A percentile compares a stretch with the other conserved stretches of the same genome.
These are phyloP conservation scores for Drosophila ficusphila DNA, from an alignment of 1,140 invertebrate genomes.

Conservation along the genomic window DNA sequence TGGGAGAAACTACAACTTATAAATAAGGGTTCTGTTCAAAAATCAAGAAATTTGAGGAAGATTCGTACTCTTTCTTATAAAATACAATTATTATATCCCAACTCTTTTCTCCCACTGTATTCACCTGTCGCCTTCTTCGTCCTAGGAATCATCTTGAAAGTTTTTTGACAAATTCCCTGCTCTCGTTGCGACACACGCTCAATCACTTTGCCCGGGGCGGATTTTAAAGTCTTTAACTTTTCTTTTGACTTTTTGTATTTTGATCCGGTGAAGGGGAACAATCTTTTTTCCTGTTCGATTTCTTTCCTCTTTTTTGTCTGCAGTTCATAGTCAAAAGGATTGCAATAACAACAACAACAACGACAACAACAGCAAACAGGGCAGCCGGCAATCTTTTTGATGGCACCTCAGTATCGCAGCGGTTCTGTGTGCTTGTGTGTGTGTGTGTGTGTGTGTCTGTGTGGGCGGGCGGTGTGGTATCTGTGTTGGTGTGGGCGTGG, in stretches of 20 bases:
- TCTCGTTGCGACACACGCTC: constrained; percentile 58
- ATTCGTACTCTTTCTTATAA: background rate
- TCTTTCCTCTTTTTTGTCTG: background rate
- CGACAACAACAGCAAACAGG: constrained; percentile 53
- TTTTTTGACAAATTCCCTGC: constrained; percentile 56
- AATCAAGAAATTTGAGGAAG: no score
- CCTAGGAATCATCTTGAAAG: constrained; percentile 37
- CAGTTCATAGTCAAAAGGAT: constrained; percentile 72
- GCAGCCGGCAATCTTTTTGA: constrained; percentile 68
- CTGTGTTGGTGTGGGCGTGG: constrained; percentile 18
- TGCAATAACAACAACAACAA: constrained; percentile 52
- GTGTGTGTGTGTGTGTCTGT: constrained; percentile 2
- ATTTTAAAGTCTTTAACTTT: constrained; percentile 83
- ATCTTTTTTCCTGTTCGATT: constrained; percentile 45
- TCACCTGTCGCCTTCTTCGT: constrained; percentile 50
- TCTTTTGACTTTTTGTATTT: constrained; percentile 73
- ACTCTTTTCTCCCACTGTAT: constrained; percentile 5
- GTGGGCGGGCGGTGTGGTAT: constrained; percentile 1
- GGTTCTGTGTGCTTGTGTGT: constrained; percentile 2
- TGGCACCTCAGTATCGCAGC: constrained; percentile 46
- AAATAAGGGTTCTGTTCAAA: no score
- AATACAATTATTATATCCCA: background rate
- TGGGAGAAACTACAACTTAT: background rate
- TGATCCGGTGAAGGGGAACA: constrained; percentile 40
- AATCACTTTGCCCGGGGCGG: constrained; percentile 73